Percentiles rank a stretch among this genome's conserved stretches.
Evolutionary conservation across 2,888 invertebrate species (phyloP).

Genomic region (Athalia cordata): DNA sequence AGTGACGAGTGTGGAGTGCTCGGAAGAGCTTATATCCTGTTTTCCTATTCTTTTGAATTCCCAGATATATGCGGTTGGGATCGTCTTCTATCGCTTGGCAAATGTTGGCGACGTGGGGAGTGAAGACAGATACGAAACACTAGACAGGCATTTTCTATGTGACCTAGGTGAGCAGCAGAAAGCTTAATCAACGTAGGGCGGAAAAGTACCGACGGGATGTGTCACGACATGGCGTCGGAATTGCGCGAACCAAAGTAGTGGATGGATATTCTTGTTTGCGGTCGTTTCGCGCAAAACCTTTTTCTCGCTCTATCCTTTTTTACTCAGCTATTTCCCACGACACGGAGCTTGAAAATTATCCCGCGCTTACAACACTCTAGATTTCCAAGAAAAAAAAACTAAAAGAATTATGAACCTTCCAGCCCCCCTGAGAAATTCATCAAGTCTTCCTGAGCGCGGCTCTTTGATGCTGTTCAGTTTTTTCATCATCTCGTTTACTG

Average conservation of each 20-base stretch:
- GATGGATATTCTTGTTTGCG: constrained; percentile 29
- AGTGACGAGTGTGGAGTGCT: not conserved
- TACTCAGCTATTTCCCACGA: not conserved
- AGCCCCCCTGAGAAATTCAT: too few relatives aligned
- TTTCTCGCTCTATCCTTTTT: not conserved
- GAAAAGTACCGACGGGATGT: constrained; percentile 51
- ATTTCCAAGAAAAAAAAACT: too few relatives aligned
- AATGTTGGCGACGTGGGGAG: not conserved
- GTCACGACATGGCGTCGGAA: constrained; percentile 47
- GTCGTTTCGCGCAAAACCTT: constrained; percentile 21
- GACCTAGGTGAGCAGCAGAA: constrained; percentile 58
- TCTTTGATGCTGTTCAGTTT: too few relatives aligned
- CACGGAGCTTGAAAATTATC: not conserved
- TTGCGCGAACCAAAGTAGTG: constrained; percentile 31
- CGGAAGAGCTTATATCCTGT: not conserved
- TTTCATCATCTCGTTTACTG: too few relatives aligned
- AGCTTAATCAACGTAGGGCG: constrained; percentile 69
- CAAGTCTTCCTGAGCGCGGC: too few relatives aligned
- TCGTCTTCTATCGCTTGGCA: constrained; percentile 23
- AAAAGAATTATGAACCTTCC: too few relatives aligned
- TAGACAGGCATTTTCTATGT: constrained; percentile 60
- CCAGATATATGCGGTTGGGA: not conserved
- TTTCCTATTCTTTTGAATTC: constrained; percentile 8
- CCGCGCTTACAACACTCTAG: not conserved
- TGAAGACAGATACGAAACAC: constrained; percentile 69